Evolutionary conservation across 2,888 invertebrate genomes (phyloP).

Genomic region (Sesamia inferens): DNA sequence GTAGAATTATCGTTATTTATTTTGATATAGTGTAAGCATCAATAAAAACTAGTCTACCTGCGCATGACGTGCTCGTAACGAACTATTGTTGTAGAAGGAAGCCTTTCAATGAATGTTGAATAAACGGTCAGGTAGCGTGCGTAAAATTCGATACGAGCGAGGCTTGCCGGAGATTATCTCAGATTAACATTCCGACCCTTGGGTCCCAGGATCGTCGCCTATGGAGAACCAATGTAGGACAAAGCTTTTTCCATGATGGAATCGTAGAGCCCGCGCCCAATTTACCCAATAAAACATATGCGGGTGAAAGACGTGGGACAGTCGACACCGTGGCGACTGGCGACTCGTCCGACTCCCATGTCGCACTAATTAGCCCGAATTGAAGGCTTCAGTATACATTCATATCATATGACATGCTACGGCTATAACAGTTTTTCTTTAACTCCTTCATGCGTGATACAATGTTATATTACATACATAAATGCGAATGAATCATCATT

Average conservation of each 20-base stretch:
- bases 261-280: slow-evolving; percentile 78
- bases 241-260: slow-evolving; percentile 79
- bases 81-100: slow-evolving; percentile 82
- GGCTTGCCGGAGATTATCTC: slow-evolving; percentile 83
- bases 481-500: slow-evolving; percentile 49
- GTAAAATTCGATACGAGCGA: slow-evolving; percentile 86
- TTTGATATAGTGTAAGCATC: slow-evolving; percentile 48
- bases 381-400: slow-evolving; percentile 74
- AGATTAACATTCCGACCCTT: slow-evolving; percentile 86
- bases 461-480: slow-evolving; percentile 40
- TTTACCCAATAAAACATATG: slow-evolving; percentile 88
- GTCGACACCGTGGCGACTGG: slow-evolving; percentile 70
- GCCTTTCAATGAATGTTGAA: slow-evolving; percentile 83
- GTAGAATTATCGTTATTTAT: slow-evolving; percentile 47
- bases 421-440: slow-evolving; percentile 31
- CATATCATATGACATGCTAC: slow-evolving; percentile 67
- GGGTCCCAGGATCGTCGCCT: slow-evolving; percentile 69
- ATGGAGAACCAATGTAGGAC: slow-evolving; percentile 71
- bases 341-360: slow-evolving; percentile 74
- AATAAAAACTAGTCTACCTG: slow-evolving; percentile 82
- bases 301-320: slow-evolving; percentile 77
- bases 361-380: slow-evolving; percentile 83
- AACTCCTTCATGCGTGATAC: slow-evolving; percentile 37
- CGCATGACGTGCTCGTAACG: slow-evolving; percentile 71
- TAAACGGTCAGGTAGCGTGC: slow-evolving; percentile 87